These are phyloP conservation scores for Ataeniobius toweri DNA, from an alignment of 2,797 vertebrate genomes.

Conservation along the genomic window DNA sequence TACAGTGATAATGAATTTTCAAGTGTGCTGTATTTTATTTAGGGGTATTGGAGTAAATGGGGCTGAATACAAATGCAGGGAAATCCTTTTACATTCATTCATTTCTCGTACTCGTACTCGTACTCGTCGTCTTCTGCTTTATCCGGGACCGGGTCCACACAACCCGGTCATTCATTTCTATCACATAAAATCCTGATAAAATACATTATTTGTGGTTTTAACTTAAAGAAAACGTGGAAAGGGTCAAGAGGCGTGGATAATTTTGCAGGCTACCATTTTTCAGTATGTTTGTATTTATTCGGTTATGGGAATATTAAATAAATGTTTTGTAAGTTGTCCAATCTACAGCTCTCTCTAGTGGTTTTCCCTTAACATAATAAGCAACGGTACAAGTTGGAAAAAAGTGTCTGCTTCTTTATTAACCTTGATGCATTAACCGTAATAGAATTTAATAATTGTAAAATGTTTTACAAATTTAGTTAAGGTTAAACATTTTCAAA, in stretches of 20 bases:
- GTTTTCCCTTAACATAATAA: too few relatives aligned
- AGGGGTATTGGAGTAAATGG: neutral
- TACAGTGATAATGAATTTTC: neutral
- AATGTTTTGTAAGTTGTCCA: neutral
- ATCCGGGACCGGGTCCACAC: too few relatives aligned
- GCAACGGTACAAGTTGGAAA: too few relatives aligned
- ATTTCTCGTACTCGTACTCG: too few relatives aligned
- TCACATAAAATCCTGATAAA: neutral
- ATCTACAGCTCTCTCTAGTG: too few relatives aligned
- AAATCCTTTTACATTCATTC: neutral
- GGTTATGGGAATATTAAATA: neutral
- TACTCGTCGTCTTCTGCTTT: too few relatives aligned
- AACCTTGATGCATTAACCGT: too few relatives aligned
- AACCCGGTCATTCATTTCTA: neutral
- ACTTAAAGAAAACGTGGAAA: neutral
- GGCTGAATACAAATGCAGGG: neutral
- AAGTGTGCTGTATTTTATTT: neutral
- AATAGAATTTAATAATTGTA: neutral
- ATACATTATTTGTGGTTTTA: neutral
- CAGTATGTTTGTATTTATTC: neutral
- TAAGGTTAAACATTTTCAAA: conserved; percentile 1
- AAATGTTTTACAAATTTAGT: neutral
- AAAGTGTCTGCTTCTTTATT: too few relatives aligned
- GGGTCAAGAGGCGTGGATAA: neutral
- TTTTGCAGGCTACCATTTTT: neutral